Evolutionary conservation across 2,113 vertebrate species (phyloP).

Genomic region (Thunnus maccoyii): DNA sequence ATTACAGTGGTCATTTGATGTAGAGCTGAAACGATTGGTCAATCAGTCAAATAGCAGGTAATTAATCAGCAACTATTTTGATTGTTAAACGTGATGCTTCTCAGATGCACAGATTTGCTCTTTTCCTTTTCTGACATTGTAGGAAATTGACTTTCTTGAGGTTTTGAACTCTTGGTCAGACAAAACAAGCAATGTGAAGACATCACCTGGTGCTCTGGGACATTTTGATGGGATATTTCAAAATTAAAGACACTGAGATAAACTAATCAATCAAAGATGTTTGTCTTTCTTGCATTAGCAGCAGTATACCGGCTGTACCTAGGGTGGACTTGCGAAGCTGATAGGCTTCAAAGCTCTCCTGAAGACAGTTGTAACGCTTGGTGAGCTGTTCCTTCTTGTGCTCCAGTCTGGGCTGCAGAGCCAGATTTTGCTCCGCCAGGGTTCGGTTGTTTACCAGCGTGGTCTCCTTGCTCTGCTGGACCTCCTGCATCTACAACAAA

Average conservation of each 20-base stretch:
- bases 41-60: no score
- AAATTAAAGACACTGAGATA: conserved; percentile 3
- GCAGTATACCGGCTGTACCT: conserved; percentile 68
- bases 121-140: no score
- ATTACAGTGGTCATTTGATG: neutral
- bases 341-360: conserved; percentile 91
- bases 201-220: no score
- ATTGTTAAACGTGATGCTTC: no score
- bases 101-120: no score
- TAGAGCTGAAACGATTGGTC: no score
- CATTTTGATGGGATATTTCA: no score
- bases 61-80: no score
- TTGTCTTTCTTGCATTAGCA: neutral
- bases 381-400: conserved; percentile 89
- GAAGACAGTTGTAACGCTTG: conserved; percentile 89
- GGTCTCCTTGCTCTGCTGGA: conserved; percentile 94
- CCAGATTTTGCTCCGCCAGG: conserved; percentile 94
- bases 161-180: no score
- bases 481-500: conserved; percentile 87
- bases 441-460: conserved; percentile 93
- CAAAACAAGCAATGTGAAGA: no score
- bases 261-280: neutral
- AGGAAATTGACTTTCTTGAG: no score
- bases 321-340: conserved; percentile 89
- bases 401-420: conserved; percentile 93